Conservation (phyloP, 2,888 invertebrate species). For the Troglohyphantes excavatus region DNA sequence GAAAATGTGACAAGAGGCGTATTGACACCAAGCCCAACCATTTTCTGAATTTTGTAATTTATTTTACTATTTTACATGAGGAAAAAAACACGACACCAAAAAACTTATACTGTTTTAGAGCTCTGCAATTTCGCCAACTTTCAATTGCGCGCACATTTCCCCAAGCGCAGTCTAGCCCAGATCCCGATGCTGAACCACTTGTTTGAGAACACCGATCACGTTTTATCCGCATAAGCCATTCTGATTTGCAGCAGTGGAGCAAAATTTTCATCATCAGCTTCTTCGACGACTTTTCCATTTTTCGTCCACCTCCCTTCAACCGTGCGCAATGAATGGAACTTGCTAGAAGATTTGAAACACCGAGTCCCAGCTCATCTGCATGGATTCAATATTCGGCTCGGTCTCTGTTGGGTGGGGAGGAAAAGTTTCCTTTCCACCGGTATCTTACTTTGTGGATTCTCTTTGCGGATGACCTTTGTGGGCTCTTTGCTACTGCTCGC, state of each 20-base stretch:
- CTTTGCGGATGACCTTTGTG: conserved; percentile 11
- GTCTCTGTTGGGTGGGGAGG: neutral
- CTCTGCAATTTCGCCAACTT: too few relatives aligned
- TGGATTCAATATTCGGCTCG: conserved; percentile 58
- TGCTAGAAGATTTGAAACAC: conserved; percentile 49
- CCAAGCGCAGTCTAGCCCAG: too few relatives aligned
- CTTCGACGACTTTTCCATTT: conserved; percentile 58
- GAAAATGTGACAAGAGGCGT: too few relatives aligned
- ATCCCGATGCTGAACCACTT: conserved; percentile 38
- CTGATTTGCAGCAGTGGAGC: conserved; percentile 47
- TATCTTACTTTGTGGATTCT: neutral
- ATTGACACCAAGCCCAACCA: too few relatives aligned
- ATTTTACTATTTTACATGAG: too few relatives aligned
- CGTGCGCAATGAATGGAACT: conserved; percentile 42
- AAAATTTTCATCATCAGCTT: conserved; percentile 63
- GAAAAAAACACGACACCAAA: too few relatives aligned
- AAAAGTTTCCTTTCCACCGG: conserved; percentile 37
- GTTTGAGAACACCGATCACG: conserved; percentile 35
- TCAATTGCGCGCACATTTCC: too few relatives aligned
- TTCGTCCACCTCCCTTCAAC: conserved; percentile 5
- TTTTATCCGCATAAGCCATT: conserved; percentile 54
- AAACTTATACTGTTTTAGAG: too few relatives aligned
- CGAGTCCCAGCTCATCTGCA: conserved; percentile 35
- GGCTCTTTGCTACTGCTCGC: conserved; percentile 17
- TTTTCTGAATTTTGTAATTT: too few relatives aligned